phyloP scores from a whole-genome alignment of 2,888 invertebrate species.

The Polia nebulosa region DNA sequence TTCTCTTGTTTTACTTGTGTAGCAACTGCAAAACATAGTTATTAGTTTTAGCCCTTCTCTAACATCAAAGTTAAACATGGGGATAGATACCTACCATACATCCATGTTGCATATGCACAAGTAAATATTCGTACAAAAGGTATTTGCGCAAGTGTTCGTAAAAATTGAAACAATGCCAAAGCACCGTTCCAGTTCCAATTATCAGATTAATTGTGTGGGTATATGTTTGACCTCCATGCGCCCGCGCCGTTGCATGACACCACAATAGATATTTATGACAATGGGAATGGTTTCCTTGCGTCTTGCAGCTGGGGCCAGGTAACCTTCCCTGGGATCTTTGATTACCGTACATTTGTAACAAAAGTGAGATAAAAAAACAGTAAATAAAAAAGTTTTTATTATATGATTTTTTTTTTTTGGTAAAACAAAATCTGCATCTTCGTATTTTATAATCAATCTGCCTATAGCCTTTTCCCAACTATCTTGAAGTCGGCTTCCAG shows the following conservation, averaged over 20 bases:
- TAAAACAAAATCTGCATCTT: constrained; percentile 7
- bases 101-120: constrained; percentile 15
- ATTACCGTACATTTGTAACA: constrained; percentile 28
- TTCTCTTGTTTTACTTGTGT: too few relatives aligned
- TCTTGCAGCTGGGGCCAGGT: constrained; percentile 69
- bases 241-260: constrained; percentile 71
- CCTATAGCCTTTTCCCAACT: too few relatives aligned
- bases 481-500: too few relatives aligned
- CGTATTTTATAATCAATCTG: too few relatives aligned
- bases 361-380: not conserved
- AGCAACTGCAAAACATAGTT: not conserved
- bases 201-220: constrained; percentile 82
- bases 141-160: constrained; percentile 63
- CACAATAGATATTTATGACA: constrained; percentile 83
- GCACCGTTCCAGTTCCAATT: constrained; percentile 79
- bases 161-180: constrained; percentile 71
- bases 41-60: not conserved
- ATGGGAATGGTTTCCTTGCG: constrained; percentile 80
- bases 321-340: constrained; percentile 63
- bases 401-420: too few relatives aligned
- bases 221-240: constrained; percentile 82
- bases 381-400: constrained; percentile 3
- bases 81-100: not conserved
- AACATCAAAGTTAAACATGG: not conserved
- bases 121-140: constrained; percentile 15